Evolutionary conservation across 2,113 vertebrate genomes (phyloP).

Genomic region (Chionomys nivalis): DNA sequence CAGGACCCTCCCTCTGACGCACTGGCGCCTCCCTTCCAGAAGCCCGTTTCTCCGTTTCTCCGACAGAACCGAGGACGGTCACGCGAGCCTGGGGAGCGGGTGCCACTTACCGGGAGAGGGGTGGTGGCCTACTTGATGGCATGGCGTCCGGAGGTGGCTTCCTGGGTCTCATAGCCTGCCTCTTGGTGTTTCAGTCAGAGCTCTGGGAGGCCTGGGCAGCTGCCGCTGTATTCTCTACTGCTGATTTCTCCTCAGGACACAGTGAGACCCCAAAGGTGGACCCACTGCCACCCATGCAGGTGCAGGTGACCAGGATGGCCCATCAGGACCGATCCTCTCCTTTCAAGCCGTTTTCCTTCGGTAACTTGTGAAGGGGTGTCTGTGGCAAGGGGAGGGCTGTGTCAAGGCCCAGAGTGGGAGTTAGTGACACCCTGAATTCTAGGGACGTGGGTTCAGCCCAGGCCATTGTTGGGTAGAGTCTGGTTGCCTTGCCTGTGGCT

Average conservation of each 20-base stretch:
- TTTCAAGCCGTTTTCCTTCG: neutral
- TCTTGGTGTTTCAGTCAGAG: neutral
- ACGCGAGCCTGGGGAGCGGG: neutral
- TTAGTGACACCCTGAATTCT: neutral
- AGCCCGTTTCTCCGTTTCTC: neutral
- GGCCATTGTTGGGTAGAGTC: neutral
- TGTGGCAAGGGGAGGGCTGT: neutral
- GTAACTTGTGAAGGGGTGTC: neutral
- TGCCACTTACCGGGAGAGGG: neutral
- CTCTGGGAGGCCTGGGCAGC: neutral
- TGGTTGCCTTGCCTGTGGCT: neutral
- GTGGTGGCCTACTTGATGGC: neutral
- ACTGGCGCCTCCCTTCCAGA: neutral
- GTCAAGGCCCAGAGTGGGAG: neutral
- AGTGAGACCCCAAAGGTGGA: too few species aligned
- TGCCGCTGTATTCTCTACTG: neutral
- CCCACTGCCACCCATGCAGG: neutral
- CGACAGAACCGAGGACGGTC: neutral
- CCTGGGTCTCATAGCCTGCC: neutral
- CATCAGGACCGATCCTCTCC: rapidly evolving
- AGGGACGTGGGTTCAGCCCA: neutral
- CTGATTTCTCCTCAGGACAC: rapidly evolving
- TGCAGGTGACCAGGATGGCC: rapidly evolving
- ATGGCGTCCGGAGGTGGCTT: neutral
- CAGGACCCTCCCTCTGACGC: rapidly evolving